phyloP scores from a whole-genome alignment of 1,140 invertebrate genomes.

The Neoseiulus cucumeris region DNA sequence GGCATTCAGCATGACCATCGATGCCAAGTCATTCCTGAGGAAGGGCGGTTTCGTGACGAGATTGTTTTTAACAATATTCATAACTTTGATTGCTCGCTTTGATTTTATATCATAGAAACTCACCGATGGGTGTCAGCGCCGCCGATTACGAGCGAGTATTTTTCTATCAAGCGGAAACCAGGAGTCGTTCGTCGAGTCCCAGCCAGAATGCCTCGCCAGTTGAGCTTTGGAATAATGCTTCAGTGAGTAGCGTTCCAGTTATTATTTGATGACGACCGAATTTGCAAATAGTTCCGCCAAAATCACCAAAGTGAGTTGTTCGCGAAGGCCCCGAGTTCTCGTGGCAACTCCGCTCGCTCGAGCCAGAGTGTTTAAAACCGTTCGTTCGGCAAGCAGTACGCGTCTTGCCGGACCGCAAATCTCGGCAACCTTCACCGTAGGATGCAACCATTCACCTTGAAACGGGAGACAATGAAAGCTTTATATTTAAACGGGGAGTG shows the following conservation, averaged over 20 bases:
- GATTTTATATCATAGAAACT: background rate
- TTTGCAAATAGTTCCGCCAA: background rate
- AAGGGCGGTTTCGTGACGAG: background rate
- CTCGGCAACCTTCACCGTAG: constrained; percentile 21
- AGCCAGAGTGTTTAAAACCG: constrained; percentile 28
- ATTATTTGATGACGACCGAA: background rate
- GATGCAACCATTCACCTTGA: constrained; percentile 16
- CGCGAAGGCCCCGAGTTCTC: constrained; percentile 20
- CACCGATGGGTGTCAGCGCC: constrained; percentile 29
- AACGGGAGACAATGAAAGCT: too few species aligned
- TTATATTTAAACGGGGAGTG: too few species aligned
- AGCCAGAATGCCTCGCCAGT: constrained; percentile 28
- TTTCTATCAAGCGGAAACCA: constrained; percentile 33
- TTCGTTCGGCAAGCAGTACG: constrained; percentile 30
- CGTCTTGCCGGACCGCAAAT: constrained; percentile 26
- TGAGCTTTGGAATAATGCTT: background rate
- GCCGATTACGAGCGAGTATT: constrained; percentile 31
- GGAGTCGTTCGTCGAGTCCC: constrained; percentile 33
- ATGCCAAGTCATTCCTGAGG: constrained; percentile 26
- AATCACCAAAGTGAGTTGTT: background rate
- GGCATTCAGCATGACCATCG: constrained; percentile 34
- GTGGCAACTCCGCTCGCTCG: constrained; percentile 32
- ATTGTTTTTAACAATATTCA: background rate
- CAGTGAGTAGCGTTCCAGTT: too few species aligned
- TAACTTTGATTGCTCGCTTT: too few species aligned